Evolutionary conservation across 1,140 invertebrate species (phyloP).

Genomic region (Sminthurides bifidus): DNA sequence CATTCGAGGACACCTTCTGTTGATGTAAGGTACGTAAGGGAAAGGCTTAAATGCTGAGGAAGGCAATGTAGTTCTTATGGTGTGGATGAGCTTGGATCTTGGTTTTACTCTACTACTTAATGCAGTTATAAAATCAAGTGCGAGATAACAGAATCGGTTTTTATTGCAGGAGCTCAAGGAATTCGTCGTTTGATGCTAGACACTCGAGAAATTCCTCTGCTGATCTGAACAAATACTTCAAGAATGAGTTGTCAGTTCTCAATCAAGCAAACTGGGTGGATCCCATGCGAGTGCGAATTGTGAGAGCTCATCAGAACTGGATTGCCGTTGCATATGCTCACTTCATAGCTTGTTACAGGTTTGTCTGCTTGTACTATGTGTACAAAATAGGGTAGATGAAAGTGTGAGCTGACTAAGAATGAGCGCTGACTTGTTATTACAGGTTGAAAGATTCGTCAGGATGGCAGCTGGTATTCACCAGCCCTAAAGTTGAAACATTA

Average conservation of each 20-base stretch:
- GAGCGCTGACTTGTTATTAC: conserved; percentile 24
- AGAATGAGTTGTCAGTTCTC: conserved; percentile 53
- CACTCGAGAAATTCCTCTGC: conserved; percentile 65
- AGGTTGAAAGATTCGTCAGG: conserved; percentile 89
- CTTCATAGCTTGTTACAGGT: conserved; percentile 89
- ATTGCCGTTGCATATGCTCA: conserved; percentile 92
- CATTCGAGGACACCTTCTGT: conserved; percentile 73
- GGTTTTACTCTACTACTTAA: too few relatives aligned
- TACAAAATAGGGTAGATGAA: background rate
- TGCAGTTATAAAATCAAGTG: background rate
- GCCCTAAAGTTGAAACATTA: conserved; percentile 73
- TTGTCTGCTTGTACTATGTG: conserved; percentile 24
- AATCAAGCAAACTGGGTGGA: conserved; percentile 65
- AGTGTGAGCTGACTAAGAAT: background rate
- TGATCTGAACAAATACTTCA: conserved; percentile 60
- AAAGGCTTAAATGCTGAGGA: too few relatives aligned
- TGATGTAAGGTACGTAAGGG: conserved; percentile 40
- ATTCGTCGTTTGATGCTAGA: conserved; percentile 43
- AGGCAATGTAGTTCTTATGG: too few relatives aligned
- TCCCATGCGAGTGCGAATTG: conserved; percentile 76
- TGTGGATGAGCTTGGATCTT: too few relatives aligned
- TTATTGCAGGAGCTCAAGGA: conserved; percentile 33
- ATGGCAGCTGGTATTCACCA: conserved; percentile 90
- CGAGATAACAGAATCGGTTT: background rate
- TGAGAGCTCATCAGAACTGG: conserved; percentile 96